Evolutionary conservation across 1,140 invertebrate species (phyloP).

Genomic region (Micrasema longulum): DNA sequence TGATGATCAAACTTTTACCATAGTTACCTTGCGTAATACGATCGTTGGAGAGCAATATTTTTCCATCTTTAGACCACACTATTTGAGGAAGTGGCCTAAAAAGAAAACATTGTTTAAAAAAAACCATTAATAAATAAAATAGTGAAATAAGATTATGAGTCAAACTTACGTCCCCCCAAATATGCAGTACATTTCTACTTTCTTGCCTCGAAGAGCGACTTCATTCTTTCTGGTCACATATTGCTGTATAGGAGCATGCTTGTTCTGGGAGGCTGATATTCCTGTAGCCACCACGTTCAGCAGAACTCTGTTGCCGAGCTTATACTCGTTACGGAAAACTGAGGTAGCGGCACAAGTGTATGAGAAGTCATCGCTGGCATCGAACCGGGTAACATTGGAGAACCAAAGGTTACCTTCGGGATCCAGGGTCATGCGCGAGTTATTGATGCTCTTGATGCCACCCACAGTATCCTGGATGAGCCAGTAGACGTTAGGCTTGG

Average conservation of each 20-base stretch:
- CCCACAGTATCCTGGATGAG: conserved; percentile 84
- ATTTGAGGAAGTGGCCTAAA: conserved; percentile 80
- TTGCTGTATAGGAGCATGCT: conserved; percentile 80
- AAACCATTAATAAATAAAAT: conserved; percentile 36
- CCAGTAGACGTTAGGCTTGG: conserved; percentile 94
- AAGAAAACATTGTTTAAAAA: conserved; percentile 10
- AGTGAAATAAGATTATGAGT: conserved; percentile 27
- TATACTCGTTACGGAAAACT: conserved; percentile 89
- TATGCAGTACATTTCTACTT: conserved; percentile 88
- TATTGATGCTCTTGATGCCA: conserved; percentile 89
- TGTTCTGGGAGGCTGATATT: conserved; percentile 80
- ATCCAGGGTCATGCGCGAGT: conserved; percentile 92
- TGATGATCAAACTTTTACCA: conserved; percentile 91
- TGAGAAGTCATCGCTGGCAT: conserved; percentile 84
- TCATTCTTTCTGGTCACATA: conserved; percentile 89
- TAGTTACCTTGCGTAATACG: conserved; percentile 88
- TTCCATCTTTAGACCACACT: conserved; percentile 87
- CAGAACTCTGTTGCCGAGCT: conserved; percentile 86
- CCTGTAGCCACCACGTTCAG: conserved; percentile 84
- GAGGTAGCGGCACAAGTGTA: conserved; percentile 93
- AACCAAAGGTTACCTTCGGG: conserved; percentile 95
- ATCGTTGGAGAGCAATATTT: conserved; percentile 75
- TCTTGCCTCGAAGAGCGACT: conserved; percentile 84
- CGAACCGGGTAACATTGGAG: conserved; percentile 89
- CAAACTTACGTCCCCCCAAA: conserved; percentile 91